Evolutionary conservation across 2,797 vertebrate species (phyloP), one percentile per base, ranked within the genome.

Genomic region (Acropternis orthonyx): DNA sequence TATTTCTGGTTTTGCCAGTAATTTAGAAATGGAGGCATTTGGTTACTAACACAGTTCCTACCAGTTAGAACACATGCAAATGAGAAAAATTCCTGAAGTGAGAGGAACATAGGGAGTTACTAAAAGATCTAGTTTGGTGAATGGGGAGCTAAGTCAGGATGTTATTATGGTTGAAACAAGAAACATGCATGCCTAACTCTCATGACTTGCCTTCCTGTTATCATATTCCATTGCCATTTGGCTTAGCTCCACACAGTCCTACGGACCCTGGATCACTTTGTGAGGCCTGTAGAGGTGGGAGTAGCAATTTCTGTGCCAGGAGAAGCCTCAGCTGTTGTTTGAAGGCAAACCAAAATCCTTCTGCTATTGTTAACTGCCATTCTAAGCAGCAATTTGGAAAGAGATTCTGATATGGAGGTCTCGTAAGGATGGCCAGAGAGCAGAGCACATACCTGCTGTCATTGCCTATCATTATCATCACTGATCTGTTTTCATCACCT

Each of bases 1-100:
- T 54, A 75, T 61, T 58, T 12, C 9, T 73, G 16, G 32, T 61
- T 65, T 56, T 4, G 1, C 5, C 23, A 44, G 12, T 32, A 30
- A 43, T 46, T 36, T 61, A 89, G 61, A 75, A 91, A 83, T 36
- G 2, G n/a, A 54, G 9, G 11, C 17, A 61, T 67, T 77, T 74
- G 7, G 14, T 56, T 55, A 49, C 19, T 79, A 73, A 63, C 10
- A 19, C 13, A 28, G 34, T 62, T 83, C 6, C 26, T 88, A 67
- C 26, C 21, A 46, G 6, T 0, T 0, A 54, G 76, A 82, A 79
- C 12, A 55, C 0, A 2, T 24, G 19, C 1, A 32, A 71, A 26
- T 0, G 3, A 66, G 36, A 62, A 66, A 83, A 12, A 2, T 30
- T 77, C 34, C 39, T 65, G 22, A 22, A 76, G 44, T 34, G 28